Conservation (phyloP, 2,797 vertebrate genomes). For the Gambelia wislizenii region DNA sequence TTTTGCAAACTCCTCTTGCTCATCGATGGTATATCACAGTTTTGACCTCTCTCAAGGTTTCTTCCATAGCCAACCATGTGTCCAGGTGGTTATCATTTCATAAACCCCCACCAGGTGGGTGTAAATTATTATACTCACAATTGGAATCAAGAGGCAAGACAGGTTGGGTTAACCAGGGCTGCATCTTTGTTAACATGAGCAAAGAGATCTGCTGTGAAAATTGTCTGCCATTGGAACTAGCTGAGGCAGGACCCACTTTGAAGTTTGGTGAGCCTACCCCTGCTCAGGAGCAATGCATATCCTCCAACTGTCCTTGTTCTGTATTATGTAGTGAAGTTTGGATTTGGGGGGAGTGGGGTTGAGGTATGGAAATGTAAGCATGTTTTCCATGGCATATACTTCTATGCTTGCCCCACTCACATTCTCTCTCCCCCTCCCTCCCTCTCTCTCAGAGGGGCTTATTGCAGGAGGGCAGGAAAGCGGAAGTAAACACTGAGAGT, state of each 20-base stretch:
- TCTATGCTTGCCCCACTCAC: too few species aligned
- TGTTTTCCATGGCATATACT: too few species aligned
- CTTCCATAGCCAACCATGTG: background rate
- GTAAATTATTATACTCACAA: too few species aligned
- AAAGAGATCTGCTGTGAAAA: background rate
- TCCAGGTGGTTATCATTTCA: background rate
- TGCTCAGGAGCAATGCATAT: background rate
- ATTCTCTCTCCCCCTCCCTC: too few species aligned
- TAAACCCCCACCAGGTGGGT: background rate
- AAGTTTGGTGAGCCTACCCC: background rate
- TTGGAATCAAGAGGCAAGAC: background rate
- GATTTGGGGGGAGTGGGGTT: too few species aligned
- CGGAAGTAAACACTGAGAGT: too few species aligned
- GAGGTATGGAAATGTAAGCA: too few species aligned
- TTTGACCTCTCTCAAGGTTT: background rate
- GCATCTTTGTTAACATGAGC: background rate
- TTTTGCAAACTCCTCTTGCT: background rate
- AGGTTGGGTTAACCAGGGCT: background rate
- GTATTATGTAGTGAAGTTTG: too few species aligned
- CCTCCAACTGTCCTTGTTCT: too few species aligned
- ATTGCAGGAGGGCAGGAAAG: too few species aligned
- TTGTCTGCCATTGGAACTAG: background rate
- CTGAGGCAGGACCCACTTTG: background rate
- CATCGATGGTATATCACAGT: background rate
- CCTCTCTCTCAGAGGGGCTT: too few species aligned